Percentiles rank a stretch among this genome's conserved stretches.
phyloP scores from a whole-genome alignment of 2,797 vertebrate species.

The Semaprochilodus insignis region DNA sequence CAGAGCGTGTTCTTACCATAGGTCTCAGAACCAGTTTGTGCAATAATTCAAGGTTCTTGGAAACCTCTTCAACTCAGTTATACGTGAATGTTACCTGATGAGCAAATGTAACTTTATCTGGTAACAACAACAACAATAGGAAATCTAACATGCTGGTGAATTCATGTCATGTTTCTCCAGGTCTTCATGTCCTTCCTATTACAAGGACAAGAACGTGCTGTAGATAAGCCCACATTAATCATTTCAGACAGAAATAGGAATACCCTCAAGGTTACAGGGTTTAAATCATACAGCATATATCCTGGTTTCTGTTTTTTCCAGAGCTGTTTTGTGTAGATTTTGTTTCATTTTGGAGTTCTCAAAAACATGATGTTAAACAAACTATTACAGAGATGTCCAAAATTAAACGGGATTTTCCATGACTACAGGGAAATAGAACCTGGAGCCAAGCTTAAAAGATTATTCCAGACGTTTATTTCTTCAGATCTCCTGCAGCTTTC shows the following conservation, averaged over 20 bases:
- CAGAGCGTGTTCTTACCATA: neutral
- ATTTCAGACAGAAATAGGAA: neutral
- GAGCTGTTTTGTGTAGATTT: neutral
- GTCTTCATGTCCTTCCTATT: neutral
- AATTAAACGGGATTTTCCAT: slow-evolving; percentile 43
- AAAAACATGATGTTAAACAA: neutral
- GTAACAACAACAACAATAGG: slow-evolving; percentile 23
- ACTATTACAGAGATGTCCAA: slow-evolving; percentile 20
- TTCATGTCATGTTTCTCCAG: neutral
- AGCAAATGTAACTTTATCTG: slow-evolving; percentile 16
- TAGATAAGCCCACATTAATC: neutral
- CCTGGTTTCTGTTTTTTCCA: neutral
- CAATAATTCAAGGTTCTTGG: neutral
- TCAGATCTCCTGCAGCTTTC: slow-evolving; percentile 54
- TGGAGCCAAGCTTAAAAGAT: slow-evolving; percentile 43
- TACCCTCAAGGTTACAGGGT: neutral
- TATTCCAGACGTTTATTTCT: slow-evolving; percentile 43
- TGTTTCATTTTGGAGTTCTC: neutral
- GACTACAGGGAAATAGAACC: slow-evolving; percentile 40
- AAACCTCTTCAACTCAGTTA: slow-evolving; percentile 19
- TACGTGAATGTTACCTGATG: slow-evolving; percentile 5
- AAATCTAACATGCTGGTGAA: slow-evolving; percentile 7
- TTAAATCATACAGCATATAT: neutral
- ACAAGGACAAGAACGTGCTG: neutral
- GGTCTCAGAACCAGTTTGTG: neutral